Evolutionary conservation across 2,888 invertebrate species (phyloP), one percentile per base, ranked within the genome.

Genomic region (Leptopilina drosophilae): DNA sequence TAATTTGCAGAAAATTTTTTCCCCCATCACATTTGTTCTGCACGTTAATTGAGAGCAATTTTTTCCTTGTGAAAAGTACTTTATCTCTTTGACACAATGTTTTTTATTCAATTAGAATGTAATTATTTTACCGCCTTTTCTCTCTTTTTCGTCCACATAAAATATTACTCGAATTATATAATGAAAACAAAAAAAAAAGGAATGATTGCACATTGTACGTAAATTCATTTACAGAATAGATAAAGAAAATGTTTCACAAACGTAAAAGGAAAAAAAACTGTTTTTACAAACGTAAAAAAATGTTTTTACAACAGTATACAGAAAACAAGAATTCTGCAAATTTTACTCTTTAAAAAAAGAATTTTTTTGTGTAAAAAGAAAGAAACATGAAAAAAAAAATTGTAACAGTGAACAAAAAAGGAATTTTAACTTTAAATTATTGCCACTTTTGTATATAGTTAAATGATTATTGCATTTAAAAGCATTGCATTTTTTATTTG

Each of bases 1-100:
- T 62, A 62, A 62, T 62, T 62, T 15, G 62, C 62, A 62, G 62
- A 62, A 62, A 15, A 62, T 62, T 62, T 62, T 62, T 62, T 62
- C 9, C 20, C 20, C 20, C 33, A 62, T 62, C 20, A 62, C 6
- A 26, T 14, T 67, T 49, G 20, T 14, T 14, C 6, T 7, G 46
- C 12, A 12, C 20, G 67, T 49, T 40, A 40, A 40, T 65, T 65
- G 33, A 65, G 40, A 65, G 33, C 40, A 65, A 33, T 65, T 65
- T 65, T 20, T n/a, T 49, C 7, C 26, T 12, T 20, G 26, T 49
- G 26, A 12, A 33, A 49, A 15, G 53, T 14, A 53, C 53, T 20
- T 26, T 33, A 20, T 53, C 26, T 26, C 69, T 53, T 69, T 7
- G 14, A 53, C 1, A 14, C 69, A 12, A 20, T 15, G 7, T 53